Percentiles rank a stretch among this genome's conserved stretches.
Conservation (phyloP, 2,888 invertebrate genomes). For the Drosophila setosimentum region DNA sequence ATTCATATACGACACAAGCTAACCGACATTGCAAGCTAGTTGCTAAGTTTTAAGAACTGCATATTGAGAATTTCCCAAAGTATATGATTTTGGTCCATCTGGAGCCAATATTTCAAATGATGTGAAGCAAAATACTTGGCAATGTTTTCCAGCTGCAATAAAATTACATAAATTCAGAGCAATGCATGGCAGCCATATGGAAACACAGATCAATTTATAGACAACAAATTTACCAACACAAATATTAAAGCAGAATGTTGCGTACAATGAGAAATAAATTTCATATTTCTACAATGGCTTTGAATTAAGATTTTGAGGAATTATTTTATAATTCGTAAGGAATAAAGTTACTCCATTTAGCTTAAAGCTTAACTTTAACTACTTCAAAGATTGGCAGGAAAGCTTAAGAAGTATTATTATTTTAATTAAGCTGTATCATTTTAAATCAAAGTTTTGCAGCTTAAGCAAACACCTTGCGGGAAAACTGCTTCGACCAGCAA, state of each 20-base stretch:
- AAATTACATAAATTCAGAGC: neutral
- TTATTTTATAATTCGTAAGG: neutral
- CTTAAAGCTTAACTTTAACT: neutral
- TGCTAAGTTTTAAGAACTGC: neutral
- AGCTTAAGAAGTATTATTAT: neutral
- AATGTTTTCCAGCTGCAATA: neutral
- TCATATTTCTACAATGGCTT: neutral
- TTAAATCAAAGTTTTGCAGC: slow-evolving; percentile 5
- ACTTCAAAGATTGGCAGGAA: neutral
- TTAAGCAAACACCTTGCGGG: slow-evolving; percentile 4
- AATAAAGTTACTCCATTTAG: neutral
- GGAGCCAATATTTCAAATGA: slow-evolving; percentile 1
- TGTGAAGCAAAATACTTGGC: neutral
- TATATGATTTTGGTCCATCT: neutral
- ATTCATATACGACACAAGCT: neutral
- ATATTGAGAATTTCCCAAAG: neutral
- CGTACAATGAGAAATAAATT: neutral
- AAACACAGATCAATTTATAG: neutral
- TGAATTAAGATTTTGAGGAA: neutral
- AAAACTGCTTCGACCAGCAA: slow-evolving; percentile 1
- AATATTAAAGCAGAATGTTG: neutral
- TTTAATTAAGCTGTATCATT: slow-evolving; percentile 4
- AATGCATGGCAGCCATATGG: slow-evolving; percentile 2
- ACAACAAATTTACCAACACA: neutral
- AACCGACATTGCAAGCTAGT: no score